Base-by-base conservation (phyloP, 2,888 invertebrate genomes). In the Electrophaes corylata region DNA sequence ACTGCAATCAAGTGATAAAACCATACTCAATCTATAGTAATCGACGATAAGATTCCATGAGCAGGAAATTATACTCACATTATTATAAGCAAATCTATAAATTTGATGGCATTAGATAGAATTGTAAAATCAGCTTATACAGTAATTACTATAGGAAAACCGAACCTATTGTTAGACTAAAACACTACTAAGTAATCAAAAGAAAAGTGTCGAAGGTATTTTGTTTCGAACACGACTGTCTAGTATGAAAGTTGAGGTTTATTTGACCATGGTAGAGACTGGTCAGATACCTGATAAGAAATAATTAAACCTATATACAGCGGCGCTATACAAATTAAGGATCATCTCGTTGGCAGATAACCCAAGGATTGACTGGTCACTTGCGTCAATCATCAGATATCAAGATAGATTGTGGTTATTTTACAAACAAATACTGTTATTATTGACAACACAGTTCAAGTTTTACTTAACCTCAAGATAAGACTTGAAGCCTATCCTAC, bases 351-450 rank as follows among this genome's bases (percentile, higher is more conserved):
- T 57, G 68, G 54, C 64, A 73, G 84, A 86, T 88, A 86, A 88
- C 85, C 86, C 72, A 76, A 72, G 62, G 66, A 75, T 69, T 73
- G 73, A 67, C 65, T 72, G 67, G 75, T 70, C 65, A 79, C 73
- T 81, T 89, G 80, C 89, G 87, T 89, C 89, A 89, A 78, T 70
- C 78, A 73, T 19, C 31, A 12, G 33, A 67, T 78, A 73, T 72
- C 70, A 67, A 73, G 74, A 75, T 71, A 66, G 73, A 75, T 71
- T 74, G 60, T 56, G 71, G 72, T 75, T 75, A 51, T 68, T 66
- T 72, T 56, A 41, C 26, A 33, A 23, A 67, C 62, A 62, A 72
- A 76, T 75, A 74, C 79, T 73, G 69, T 69, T 76, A 60, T 76
- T 85, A 78, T 81, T 84, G 79, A 83, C 70, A 67, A 71, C 58